Evolutionary conservation across 2,888 invertebrate genomes (phyloP).

Genomic region (Amphiduros pacificus): DNA sequence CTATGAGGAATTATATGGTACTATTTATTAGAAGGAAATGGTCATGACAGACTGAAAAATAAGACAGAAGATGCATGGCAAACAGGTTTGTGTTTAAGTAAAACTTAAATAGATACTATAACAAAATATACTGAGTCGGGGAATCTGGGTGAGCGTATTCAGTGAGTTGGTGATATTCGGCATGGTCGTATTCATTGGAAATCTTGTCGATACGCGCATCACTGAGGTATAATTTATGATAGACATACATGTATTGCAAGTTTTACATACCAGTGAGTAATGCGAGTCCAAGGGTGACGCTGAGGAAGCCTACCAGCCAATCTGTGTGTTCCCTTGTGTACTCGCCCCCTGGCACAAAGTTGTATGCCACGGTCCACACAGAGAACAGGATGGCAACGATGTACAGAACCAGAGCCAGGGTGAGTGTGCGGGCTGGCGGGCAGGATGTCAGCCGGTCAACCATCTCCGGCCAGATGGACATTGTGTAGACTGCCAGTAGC

Average conservation of each 20-base stretch:
- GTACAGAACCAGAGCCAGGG: conserved; percentile 43
- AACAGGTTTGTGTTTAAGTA: too few relatives aligned
- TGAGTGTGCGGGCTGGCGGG: conserved; percentile 41
- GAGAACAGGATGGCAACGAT: conserved; percentile 53
- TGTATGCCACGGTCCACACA: conserved; percentile 60
- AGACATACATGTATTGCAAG: neutral
- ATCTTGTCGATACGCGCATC: too few relatives aligned
- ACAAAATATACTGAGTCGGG: too few relatives aligned
- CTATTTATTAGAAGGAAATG: too few relatives aligned
- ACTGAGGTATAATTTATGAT: too few relatives aligned
- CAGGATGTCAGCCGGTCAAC: conserved; percentile 42
- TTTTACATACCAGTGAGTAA: conserved; percentile 38
- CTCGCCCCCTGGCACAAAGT: conserved; percentile 60
- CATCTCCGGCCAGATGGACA: conserved; percentile 55
- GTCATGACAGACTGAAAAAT: too few relatives aligned
- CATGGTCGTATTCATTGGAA: too few relatives aligned
- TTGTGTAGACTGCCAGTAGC: conserved; percentile 46
- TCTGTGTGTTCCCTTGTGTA: conserved; percentile 58
- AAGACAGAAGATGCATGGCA: too few relatives aligned
- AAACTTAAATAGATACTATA: too few relatives aligned
- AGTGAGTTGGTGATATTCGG: too few relatives aligned
- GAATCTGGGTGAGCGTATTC: too few relatives aligned
- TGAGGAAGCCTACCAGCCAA: conserved; percentile 46
- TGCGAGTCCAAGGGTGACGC: conserved; percentile 40
- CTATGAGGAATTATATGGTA: too few relatives aligned